A percentile compares a stretch with the other conserved stretches of the same genome.
These are phyloP conservation scores for Acrocephalus scirpaceus DNA, from an alignment of 2,797 vertebrate genomes.

Conservation along the genomic window DNA sequence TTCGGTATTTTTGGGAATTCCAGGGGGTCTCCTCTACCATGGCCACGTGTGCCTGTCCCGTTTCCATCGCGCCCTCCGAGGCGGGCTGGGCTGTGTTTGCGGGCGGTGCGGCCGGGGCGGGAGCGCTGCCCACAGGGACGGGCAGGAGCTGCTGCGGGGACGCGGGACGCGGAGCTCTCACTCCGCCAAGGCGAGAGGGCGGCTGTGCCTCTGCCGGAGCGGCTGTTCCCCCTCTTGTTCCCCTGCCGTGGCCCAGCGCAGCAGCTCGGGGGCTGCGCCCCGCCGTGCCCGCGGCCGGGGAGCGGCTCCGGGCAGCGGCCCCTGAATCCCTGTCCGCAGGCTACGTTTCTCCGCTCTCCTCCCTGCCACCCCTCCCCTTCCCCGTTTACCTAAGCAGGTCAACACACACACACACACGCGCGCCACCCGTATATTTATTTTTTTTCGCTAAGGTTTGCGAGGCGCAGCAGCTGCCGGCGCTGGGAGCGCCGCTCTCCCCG, in stretches of 20 bases:
- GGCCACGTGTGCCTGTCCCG: rapidly evolving
- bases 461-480: background rate
- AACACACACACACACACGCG: background rate
- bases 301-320: background rate
- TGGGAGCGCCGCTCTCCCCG: background rate
- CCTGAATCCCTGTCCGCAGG: conserved; percentile 56
- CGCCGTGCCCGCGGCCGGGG: background rate
- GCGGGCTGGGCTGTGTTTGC: rapidly evolving
- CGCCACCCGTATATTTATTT: background rate
- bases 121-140: rapidly evolving
- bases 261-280: background rate
- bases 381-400: conserved; percentile 25
- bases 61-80: background rate
- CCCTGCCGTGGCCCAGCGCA: rapidly evolving
- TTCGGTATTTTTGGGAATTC: background rate
- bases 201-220: background rate
- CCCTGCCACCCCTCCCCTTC: conserved; percentile 27
- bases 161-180: background rate
- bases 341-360: conserved; percentile 16
- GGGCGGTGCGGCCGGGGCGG: rapidly evolving
- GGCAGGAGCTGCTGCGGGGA: rapidly evolving
- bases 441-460: background rate
- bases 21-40: rapidly evolving
- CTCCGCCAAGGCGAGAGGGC: rapidly evolving
- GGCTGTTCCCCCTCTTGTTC: rapidly evolving